A percentile compares a stretch with the other conserved stretches of the same genome.
These are phyloP conservation scores for Dinomys branickii DNA, from an alignment of 2,113 vertebrate species.

Conservation along the genomic window DNA sequence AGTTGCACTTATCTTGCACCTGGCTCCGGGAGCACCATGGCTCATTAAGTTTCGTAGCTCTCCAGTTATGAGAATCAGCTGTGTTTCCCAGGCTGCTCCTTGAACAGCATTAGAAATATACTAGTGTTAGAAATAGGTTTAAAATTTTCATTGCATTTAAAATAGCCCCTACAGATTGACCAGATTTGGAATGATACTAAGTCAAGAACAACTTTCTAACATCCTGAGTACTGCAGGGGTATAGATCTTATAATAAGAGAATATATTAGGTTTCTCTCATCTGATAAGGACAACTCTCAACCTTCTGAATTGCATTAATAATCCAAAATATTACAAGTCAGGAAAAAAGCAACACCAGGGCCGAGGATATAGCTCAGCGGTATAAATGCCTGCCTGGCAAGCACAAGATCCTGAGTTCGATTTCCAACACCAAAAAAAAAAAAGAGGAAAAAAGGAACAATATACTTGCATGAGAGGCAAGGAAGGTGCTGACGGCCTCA, in stretches of 20 bases:
- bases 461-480: not conserved
- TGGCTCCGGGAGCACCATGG: too few species aligned
- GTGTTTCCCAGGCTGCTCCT: too few species aligned
- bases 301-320: not conserved
- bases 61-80: too few species aligned
- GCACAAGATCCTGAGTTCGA: too few species aligned
- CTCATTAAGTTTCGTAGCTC: too few species aligned
- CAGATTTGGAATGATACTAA: conserved; percentile 38
- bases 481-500: not conserved
- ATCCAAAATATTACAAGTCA: conserved; percentile 51
- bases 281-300: not conserved
- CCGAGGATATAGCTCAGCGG: too few species aligned
- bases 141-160: too few species aligned
- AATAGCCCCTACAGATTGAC: not conserved
- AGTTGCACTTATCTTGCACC: too few species aligned
- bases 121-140: too few species aligned
- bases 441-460: conserved; percentile 13
- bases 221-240: not conserved
- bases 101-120: too few species aligned
- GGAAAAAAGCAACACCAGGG: conserved; percentile 10
- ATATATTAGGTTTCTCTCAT: conserved; percentile 31
- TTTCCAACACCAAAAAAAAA: too few species aligned
- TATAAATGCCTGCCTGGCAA: too few species aligned
- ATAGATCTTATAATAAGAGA: conserved; percentile 8
- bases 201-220: conserved; percentile 36